Evolutionary conservation across 2,797 vertebrate species (phyloP).

Genomic region (Nasua narica): DNA sequence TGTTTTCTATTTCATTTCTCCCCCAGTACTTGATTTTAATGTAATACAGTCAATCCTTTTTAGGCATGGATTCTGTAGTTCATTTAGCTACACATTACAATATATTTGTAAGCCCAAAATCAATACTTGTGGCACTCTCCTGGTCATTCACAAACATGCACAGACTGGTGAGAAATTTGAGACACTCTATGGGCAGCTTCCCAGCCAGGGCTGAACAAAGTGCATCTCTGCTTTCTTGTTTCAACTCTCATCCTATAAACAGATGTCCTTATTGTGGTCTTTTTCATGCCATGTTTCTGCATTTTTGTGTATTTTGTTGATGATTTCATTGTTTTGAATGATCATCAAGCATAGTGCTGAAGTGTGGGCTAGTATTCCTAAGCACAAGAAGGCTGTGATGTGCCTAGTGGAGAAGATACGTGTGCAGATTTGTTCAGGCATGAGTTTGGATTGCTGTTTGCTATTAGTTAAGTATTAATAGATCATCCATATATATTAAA

Average conservation of each 20-base stretch:
- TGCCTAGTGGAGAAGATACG: not conserved
- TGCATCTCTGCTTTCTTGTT: not conserved
- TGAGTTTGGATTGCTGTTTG: not conserved
- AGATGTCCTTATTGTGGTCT: not conserved
- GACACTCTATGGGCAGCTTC: not conserved
- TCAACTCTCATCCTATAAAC: not conserved
- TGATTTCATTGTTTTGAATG: not conserved
- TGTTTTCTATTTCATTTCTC: not conserved
- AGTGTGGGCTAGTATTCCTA: not conserved
- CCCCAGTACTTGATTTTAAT: not conserved
- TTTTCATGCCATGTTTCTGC: not conserved
- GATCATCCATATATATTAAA: not conserved
- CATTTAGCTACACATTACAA: not conserved
- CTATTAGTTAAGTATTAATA: not conserved
- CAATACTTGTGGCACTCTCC: not conserved
- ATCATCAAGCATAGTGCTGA: accelerated
- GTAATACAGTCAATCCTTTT: not conserved
- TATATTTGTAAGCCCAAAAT: not conserved
- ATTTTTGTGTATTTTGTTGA: not conserved
- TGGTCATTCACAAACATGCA: not conserved
- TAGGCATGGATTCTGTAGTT: not conserved
- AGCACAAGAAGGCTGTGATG: not conserved
- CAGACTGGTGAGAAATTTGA: not conserved
- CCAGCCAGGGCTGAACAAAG: not conserved
- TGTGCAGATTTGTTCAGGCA: not conserved